Base-by-base conservation (phyloP, 2,797 vertebrate species). In the Oryzias dopingdopingensis region DNA sequence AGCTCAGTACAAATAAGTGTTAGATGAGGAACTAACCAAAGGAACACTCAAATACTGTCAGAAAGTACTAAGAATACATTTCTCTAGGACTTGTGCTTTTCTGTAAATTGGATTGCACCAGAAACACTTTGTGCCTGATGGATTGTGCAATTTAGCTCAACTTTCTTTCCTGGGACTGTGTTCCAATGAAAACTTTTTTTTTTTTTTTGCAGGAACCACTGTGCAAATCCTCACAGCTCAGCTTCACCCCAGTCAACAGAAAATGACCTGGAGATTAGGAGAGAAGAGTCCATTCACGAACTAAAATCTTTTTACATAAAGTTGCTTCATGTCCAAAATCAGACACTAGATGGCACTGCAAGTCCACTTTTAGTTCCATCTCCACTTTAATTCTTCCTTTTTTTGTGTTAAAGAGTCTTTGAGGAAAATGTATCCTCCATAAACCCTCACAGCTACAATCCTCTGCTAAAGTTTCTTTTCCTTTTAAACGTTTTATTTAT, bases 181-280 rank as follows among this genome's bases (percentile, higher is more conserved):
- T 49, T 5, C 15, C n/a, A n/a, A 14, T 18, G 2, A 22, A 7
- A 10, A 49, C 20, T 22, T 22, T 45, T 22, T 54, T 0, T 17
- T 42, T 51, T 61, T 18, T 58, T 18, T 62, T 22, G 22, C 62
- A 89, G 86, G 73, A 76, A 41, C 85, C 77, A 51, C 57, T 90
- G 61, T 80, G 48, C 63, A 82, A 56, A n/a, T n/a, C 55, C 1
- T 61, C 67, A 14, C 68, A 57, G 24, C 79, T 85, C 0, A 46
- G 26, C 0, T 44, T 86, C 4, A 50, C 50, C 17, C 20, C 66
- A 8, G 43, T 1, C 26, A 70, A 76, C 6, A 18, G 67, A 42
- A 46, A 14, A 48, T 75, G 56, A 76, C 12, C 8, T 42, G 32
- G 46, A 49, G 14, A 4, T 20, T 1, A 53, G 61, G 50, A 68